Conservation (phyloP, 2,888 invertebrate species). For the Drosophila anceps region DNA sequence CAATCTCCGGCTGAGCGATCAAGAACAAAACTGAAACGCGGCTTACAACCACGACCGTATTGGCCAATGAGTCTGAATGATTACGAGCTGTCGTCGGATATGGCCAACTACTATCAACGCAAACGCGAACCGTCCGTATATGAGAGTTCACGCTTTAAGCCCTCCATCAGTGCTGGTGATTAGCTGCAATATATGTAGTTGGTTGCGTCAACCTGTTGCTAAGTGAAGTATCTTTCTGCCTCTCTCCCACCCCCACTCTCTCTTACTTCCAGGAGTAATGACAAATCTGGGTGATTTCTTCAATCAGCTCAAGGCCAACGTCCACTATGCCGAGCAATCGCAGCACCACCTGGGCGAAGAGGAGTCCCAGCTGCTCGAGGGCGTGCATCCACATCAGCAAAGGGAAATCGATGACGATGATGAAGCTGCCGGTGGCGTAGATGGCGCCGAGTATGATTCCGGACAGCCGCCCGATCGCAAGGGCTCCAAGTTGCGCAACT, state of each 20-base stretch:
- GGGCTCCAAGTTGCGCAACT: conserved; percentile 85
- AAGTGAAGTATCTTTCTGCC: conserved; percentile 25
- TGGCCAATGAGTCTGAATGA: conserved; percentile 25
- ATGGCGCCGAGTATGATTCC: conserved; percentile 32
- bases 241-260: neutral
- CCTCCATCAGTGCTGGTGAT: conserved; percentile 85
- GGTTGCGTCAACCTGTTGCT: conserved; percentile 13
- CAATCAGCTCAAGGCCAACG: conserved; percentile 81
- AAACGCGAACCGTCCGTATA: conserved; percentile 65
- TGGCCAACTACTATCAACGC: conserved; percentile 26
- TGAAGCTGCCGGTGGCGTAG: conserved; percentile 22
- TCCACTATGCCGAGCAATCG: conserved; percentile 81
- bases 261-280: conserved; percentile 81
- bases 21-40: conserved; percentile 38
- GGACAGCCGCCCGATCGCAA: conserved; percentile 47
- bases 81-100: neutral
- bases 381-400: conserved; percentile 78
- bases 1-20: conserved; percentile 67
- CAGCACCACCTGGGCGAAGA: conserved; percentile 70
- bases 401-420: conserved; percentile 56
- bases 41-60: conserved; percentile 17
- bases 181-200: conserved; percentile 34
- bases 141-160: conserved; percentile 60
- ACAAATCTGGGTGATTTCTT: conserved; percentile 84
- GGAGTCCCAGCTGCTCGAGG: conserved; percentile 79